phyloP scores from a whole-genome alignment of 2,888 invertebrate genomes.

The Pantelozetes paolii region DNA sequence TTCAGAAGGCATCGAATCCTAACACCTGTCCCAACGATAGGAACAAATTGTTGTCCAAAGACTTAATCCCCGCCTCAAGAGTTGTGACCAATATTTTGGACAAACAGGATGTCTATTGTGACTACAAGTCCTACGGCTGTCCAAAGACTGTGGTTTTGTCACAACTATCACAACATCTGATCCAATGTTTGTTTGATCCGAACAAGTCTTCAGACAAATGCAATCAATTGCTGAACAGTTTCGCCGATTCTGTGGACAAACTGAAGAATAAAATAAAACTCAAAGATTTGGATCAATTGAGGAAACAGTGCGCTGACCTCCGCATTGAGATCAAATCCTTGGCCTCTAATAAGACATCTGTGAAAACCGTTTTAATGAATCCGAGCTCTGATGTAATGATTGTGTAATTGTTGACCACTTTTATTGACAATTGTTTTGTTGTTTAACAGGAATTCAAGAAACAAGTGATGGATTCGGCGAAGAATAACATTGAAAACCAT shows the following conservation, averaged over 20 bases:
- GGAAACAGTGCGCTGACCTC: neutral
- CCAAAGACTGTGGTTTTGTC: neutral
- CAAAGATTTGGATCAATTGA: neutral
- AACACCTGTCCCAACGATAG: neutral
- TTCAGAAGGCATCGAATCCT: neutral
- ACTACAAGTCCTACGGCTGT: neutral
- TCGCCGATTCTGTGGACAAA: neutral
- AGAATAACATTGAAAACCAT: neutral
- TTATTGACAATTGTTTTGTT: neutral
- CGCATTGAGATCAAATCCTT: neutral
- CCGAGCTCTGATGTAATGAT: neutral
- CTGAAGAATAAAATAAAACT: neutral
- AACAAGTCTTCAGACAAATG: neutral
- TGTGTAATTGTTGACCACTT: neutral
- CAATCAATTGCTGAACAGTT: neutral
- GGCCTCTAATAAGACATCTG: neutral
- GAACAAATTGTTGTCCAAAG: neutral
- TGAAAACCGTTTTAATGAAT: neutral
- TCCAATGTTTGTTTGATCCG: neutral
- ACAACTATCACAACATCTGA: neutral
- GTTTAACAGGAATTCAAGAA: neutral
- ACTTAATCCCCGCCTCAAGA: neutral
- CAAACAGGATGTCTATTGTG: conserved; percentile 14
- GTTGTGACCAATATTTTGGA: conserved; percentile 1
- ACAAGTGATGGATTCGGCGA: neutral